These are phyloP conservation scores for Sycophila texana DNA, from an alignment of 2,888 invertebrate genomes.

Conservation along the genomic window DNA sequence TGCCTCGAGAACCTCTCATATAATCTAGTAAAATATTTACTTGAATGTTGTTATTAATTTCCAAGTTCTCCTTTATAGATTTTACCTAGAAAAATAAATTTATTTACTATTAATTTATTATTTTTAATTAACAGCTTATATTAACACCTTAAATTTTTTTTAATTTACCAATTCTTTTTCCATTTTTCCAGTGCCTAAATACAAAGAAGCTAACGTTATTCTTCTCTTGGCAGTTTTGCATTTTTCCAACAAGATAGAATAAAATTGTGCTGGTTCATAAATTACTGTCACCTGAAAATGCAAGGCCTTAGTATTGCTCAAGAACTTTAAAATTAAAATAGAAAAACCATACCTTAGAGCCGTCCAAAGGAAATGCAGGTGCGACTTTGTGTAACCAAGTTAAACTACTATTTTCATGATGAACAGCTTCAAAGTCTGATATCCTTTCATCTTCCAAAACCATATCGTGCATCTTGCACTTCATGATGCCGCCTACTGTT, in stretches of 20 bases:
- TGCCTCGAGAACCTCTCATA: conserved; percentile 91
- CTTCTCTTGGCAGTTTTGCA: conserved; percentile 82
- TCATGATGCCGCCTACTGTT: conserved; percentile 27
- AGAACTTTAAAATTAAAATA: not conserved
- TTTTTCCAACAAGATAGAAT: conserved; percentile 83
- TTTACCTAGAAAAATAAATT: conserved; percentile 76
- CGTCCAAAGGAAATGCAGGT: conserved; percentile 75
- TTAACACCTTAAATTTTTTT: conserved; percentile 21
- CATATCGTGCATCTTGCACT: conserved; percentile 63
- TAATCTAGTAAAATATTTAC: conserved; percentile 91
- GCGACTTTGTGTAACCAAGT: conserved; percentile 72
- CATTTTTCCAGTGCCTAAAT: conserved; percentile 91
- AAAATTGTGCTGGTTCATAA: conserved; percentile 86
- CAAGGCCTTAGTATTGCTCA: not conserved
- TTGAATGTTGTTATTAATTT: conserved; percentile 78
- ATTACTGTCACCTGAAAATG: conserved; percentile 82
- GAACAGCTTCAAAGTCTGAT: conserved; percentile 56
- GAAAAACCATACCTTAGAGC: conserved; percentile 71
- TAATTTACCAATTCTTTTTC: conserved; percentile 84
- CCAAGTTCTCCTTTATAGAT: conserved; percentile 80
- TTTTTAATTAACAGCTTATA: not conserved
- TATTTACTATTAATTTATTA: not conserved
- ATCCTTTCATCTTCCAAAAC: conserved; percentile 66
- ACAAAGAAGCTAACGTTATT: conserved; percentile 92
- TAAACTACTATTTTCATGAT: conserved; percentile 61